Evolutionary conservation across 2,797 vertebrate species (phyloP).

Genomic region (Galago senegalensis): DNA sequence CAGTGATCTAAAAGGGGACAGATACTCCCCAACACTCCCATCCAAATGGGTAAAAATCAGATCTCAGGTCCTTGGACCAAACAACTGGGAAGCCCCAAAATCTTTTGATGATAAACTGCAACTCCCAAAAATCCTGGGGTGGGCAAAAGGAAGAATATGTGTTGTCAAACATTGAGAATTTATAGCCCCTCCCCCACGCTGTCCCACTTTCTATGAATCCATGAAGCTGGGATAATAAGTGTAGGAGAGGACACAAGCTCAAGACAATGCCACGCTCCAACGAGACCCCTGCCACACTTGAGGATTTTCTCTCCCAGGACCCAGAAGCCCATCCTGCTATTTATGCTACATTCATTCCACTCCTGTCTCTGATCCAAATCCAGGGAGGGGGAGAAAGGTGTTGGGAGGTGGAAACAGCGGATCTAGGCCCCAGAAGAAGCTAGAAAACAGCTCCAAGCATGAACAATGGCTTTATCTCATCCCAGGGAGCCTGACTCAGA

Average conservation of each 20-base stretch:
- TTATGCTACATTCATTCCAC: neutral
- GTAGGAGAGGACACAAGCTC: neutral
- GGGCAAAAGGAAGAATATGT: slow-evolving; percentile 19
- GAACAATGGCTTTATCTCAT: slow-evolving; percentile 14
- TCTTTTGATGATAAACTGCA: slow-evolving; percentile 55
- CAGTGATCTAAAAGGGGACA: neutral
- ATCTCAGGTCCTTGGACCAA: slow-evolving; percentile 47
- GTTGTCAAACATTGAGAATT: slow-evolving; percentile 3
- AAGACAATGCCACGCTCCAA: neutral
- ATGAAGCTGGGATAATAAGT: slow-evolving; percentile 14
- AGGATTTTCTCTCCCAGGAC: neutral
- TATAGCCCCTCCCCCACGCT: neutral
- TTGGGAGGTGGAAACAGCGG: slow-evolving; percentile 16
- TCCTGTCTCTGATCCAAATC: slow-evolving; percentile 11
- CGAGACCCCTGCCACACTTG: neutral
- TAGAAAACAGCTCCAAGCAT: slow-evolving; percentile 26
- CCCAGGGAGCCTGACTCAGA: slow-evolving; percentile 54
- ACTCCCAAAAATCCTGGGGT: slow-evolving; percentile 54
- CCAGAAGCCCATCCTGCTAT: neutral
- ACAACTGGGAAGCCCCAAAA: slow-evolving; percentile 34
- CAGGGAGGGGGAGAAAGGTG: neutral
- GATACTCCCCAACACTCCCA: neutral
- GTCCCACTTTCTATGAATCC: slow-evolving; percentile 70
- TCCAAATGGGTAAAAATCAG: neutral
- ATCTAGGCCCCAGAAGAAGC: neutral